Base-by-base conservation (phyloP, 2,888 invertebrate species). In the Electrophaes corylata region DNA sequence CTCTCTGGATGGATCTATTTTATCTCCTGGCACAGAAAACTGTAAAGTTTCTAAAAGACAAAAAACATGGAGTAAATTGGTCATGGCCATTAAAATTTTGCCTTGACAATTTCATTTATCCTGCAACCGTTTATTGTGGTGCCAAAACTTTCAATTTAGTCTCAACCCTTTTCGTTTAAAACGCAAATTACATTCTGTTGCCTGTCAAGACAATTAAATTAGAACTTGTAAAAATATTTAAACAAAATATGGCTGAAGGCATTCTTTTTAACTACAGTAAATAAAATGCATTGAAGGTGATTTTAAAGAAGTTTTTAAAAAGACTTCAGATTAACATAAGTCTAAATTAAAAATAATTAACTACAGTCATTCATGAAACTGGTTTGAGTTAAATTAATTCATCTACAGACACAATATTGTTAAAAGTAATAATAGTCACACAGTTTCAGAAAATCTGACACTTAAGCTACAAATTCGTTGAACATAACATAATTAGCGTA, bases 171-270 rank as follows among this genome's bases (percentile, higher is more conserved):
- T 51, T 53, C 44, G 35, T 48, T 44, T 37, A 29, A 10, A 29
- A 52, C 23, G 18, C 45, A 52, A 58, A 48, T 58, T 37, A 37
- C 44, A 47, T 51, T 53, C 40, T 19, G 33, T 35, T 57, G 33
- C 33, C 40, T 23, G 40, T 40, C 11, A 18, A 14, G 14, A 50
- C 39, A 45, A 57, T 57, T 33, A 50, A 53, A 50, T 52, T 49
- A 54, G 39, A 31, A 4, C 50, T 47, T 19, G 26, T 44, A 40
- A 49, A 52, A 43, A 48, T 46, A 47, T 47, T 53, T 45, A 29
- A 37, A 43, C 19, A 58, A 60, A 66, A 66, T 62, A 50, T 50
- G 35, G 20, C 12, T 33, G 4, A 20, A 35, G 35, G 33, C 47
- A 4, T 35, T 37, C 35, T 47, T 35, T 47, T 47, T 45, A 45